Conservation (phyloP, 2,797 vertebrate genomes). For the Acanthopagrus latus region DNA sequence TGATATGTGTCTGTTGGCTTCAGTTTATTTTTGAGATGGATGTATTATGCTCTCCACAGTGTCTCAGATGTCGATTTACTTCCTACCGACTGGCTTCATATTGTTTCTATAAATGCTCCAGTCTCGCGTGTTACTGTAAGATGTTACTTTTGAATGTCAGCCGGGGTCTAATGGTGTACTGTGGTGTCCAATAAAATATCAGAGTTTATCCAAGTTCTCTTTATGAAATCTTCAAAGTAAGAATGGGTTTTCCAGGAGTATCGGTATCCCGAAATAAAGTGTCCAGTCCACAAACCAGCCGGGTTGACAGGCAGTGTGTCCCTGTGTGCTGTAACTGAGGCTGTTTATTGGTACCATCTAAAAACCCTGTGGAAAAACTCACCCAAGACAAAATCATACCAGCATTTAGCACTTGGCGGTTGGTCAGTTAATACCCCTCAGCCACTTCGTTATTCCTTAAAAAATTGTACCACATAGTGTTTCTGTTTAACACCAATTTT, state of each 20-base stretch:
- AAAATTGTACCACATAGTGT: too few relatives aligned
- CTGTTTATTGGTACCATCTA: neutral
- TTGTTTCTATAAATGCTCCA: slow-evolving; percentile 17
- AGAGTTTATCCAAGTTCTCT: too few relatives aligned
- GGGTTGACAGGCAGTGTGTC: neutral
- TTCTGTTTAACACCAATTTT: neutral
- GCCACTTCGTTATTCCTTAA: too few relatives aligned
- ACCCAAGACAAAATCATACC: neutral
- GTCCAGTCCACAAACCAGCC: neutral
- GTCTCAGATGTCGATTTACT: slow-evolving; percentile 1
- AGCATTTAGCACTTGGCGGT: neutral
- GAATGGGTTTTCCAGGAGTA: too few relatives aligned
- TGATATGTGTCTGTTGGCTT: neutral
- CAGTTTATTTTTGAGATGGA: slow-evolving; percentile 1
- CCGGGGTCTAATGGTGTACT: too few relatives aligned
- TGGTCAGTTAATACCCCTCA: neutral
- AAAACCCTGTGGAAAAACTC: neutral
- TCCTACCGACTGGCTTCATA: neutral
- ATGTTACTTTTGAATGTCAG: too few relatives aligned
- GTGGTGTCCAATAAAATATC: too few relatives aligned
- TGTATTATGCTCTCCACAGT: neutral
- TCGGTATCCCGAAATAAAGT: too few relatives aligned
- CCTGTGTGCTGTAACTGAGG: too few relatives aligned
- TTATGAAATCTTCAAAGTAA: too few relatives aligned
- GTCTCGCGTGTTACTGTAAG: neutral